These are phyloP conservation scores for Malthinus seriepunctatus DNA, from an alignment of 2,888 invertebrate genomes.

Conservation along the genomic window DNA sequence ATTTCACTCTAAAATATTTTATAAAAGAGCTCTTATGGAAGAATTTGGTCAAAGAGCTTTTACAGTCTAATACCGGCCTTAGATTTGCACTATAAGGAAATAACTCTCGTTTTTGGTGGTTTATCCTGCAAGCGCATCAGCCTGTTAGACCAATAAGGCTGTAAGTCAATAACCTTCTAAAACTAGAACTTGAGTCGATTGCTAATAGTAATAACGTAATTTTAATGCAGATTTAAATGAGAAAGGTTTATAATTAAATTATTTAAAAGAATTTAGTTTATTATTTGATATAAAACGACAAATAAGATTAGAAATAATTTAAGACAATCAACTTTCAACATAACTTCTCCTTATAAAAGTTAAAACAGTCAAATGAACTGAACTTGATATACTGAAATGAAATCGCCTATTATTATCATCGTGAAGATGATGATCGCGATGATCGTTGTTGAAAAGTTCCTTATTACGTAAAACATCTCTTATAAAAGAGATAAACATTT, in stretches of 20 bases:
- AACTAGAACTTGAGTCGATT: no score
- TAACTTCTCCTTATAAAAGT: constrained; percentile 15
- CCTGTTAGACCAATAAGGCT: no score
- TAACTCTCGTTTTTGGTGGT: no score
- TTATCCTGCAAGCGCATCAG: no score
- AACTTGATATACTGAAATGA: constrained; percentile 29
- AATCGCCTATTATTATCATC: constrained; percentile 21
- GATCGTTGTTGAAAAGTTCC: constrained; percentile 12
- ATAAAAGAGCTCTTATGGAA: no score
- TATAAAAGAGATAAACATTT: constrained; percentile 27
- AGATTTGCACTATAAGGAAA: no score
- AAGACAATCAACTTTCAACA: constrained; percentile 15
- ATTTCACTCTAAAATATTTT: no score
- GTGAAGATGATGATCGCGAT: no score
- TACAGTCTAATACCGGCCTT: no score
- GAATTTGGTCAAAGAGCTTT: no score
- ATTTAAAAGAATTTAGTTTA: background rate
- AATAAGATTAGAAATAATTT: constrained; percentile 18
- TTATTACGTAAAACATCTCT: constrained; percentile 25
- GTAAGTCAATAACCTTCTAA: no score
- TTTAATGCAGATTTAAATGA: background rate
- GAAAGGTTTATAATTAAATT: background rate
- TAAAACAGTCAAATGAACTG: constrained; percentile 25
- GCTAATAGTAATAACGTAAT: no score
- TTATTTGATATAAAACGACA: constrained; percentile 1